Percentiles rank a stretch among this genome's conserved stretches.
phyloP scores from a whole-genome alignment of 2,888 invertebrate species.

The Mythimna loreyi region DNA sequence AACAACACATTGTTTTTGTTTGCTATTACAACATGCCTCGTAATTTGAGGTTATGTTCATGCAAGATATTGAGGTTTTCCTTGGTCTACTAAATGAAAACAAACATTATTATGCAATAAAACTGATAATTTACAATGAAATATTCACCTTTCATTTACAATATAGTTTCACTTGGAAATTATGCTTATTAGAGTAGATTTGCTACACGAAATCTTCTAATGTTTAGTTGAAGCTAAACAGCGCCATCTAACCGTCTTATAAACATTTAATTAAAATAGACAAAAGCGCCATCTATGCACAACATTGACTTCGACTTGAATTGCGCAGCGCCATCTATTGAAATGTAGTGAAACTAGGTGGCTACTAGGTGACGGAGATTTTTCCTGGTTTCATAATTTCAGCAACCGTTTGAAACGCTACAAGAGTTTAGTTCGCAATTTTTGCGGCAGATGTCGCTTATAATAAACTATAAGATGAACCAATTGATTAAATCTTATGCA shows the following conservation, averaged over 20 bases:
- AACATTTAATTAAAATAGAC: no score
- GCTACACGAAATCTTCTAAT: background rate
- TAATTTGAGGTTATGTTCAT: slow-evolving; percentile 49
- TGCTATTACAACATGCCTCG: background rate
- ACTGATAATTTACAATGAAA: background rate
- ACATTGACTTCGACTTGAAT: rapidly evolving
- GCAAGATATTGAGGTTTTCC: slow-evolving; percentile 11
- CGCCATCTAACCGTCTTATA: slow-evolving; percentile 31
- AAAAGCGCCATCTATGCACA: slow-evolving; percentile 2
- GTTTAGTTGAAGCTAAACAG: slow-evolving; percentile 36
- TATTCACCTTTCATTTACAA: slow-evolving; percentile 15
- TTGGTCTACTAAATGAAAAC: slow-evolving; percentile 39
- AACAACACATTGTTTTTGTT: slow-evolving; percentile 18
- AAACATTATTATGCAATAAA: slow-evolving; percentile 18
- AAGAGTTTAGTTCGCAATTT: background rate
- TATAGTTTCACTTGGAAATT: slow-evolving; percentile 8
- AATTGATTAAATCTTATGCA: background rate
- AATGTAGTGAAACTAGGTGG: background rate
- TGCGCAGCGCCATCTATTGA: slow-evolving; percentile 33
- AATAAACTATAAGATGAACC: background rate
- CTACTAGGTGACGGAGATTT: background rate
- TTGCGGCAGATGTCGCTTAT: slow-evolving; percentile 19
- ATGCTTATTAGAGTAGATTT: background rate
- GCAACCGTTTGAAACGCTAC: background rate
- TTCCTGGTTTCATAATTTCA: background rate